Percentiles rank a stretch among this genome's conserved stretches.
Evolutionary conservation across 2,797 vertebrate species (phyloP).

Genomic region (Thaleichthys pacificus): DNA sequence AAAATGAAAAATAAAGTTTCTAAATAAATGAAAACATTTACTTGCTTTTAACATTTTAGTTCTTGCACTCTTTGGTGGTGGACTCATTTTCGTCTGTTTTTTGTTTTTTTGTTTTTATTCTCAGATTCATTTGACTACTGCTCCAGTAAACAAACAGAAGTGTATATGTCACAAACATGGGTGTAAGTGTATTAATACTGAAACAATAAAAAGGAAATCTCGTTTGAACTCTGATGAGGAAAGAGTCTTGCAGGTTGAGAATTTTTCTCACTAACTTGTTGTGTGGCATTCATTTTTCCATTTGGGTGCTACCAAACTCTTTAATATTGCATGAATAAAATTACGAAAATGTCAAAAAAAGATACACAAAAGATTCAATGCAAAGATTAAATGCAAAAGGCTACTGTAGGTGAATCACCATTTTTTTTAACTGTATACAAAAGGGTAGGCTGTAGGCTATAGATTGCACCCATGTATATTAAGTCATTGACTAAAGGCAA

Average conservation of each 20-base stretch:
- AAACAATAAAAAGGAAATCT: constrained; percentile 61
- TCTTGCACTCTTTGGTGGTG: constrained; percentile 69
- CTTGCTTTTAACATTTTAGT: constrained; percentile 72
- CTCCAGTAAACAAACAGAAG: constrained; percentile 45
- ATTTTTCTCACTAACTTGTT: constrained; percentile 75
- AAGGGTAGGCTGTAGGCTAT: too few species aligned
- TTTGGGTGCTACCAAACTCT: constrained; percentile 70
- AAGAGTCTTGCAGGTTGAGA: constrained; percentile 84
- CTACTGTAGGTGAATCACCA: too few species aligned
- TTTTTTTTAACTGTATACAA: too few species aligned
- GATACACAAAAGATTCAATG: too few species aligned
- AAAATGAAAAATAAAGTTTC: constrained; percentile 79
- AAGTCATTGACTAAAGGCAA: too few species aligned
- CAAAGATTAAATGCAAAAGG: too few species aligned
- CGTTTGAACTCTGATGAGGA: constrained; percentile 63
- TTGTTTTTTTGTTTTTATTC: constrained; percentile 26
- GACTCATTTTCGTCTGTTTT: constrained; percentile 50
- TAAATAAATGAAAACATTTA: constrained; percentile 78
- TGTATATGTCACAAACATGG: constrained; percentile 44
- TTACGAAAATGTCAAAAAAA: constrained; percentile 63
- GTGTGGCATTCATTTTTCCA: constrained; percentile 64
- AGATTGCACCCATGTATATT: too few species aligned
- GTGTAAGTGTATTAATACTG: constrained; percentile 57
- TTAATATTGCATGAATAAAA: constrained; percentile 78
- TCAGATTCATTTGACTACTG: constrained; percentile 42